These are phyloP conservation scores for Agrotis ipsilon DNA, from an alignment of 2,888 invertebrate species.

Conservation along the genomic window DNA sequence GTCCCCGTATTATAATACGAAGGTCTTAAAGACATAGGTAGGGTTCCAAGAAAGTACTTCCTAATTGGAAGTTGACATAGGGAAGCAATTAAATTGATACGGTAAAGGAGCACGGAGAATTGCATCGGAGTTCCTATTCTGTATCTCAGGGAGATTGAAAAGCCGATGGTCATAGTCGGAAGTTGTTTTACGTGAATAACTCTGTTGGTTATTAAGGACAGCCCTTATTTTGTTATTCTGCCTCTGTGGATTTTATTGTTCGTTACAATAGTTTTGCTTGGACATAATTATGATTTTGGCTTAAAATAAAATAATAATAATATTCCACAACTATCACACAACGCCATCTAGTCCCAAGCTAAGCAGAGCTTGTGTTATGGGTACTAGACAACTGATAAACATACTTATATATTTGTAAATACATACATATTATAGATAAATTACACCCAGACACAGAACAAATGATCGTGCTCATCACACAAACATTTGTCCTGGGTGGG, in stretches of 20 bases:
- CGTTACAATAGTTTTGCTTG: too few relatives aligned
- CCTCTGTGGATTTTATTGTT: neutral
- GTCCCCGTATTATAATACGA: neutral
- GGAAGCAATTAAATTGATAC: constrained; percentile 18
- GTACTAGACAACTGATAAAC: too few relatives aligned
- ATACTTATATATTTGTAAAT: too few relatives aligned
- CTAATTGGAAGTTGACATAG: neutral
- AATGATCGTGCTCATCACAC: too few relatives aligned
- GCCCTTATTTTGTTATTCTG: neutral
- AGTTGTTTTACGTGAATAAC: neutral
- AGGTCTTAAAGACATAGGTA: neutral
- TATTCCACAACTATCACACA: too few relatives aligned
- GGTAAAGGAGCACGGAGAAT: neutral
- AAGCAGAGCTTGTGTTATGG: too few relatives aligned
- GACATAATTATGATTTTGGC: too few relatives aligned
- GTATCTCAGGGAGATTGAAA: neutral
- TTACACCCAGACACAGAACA: too few relatives aligned
- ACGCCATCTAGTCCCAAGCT: too few relatives aligned
- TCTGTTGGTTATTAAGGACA: neutral
- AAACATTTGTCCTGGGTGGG: too few relatives aligned
- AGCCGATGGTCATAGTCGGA: neutral
- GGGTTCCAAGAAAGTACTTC: neutral
- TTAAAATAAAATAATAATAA: too few relatives aligned
- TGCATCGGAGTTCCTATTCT: neutral
- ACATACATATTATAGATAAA: too few relatives aligned